Percentiles rank a stretch among this genome's conserved stretches.
These are phyloP conservation scores for Bombus breviceps DNA, from an alignment of 1,140 invertebrate species.

Conservation along the genomic window DNA sequence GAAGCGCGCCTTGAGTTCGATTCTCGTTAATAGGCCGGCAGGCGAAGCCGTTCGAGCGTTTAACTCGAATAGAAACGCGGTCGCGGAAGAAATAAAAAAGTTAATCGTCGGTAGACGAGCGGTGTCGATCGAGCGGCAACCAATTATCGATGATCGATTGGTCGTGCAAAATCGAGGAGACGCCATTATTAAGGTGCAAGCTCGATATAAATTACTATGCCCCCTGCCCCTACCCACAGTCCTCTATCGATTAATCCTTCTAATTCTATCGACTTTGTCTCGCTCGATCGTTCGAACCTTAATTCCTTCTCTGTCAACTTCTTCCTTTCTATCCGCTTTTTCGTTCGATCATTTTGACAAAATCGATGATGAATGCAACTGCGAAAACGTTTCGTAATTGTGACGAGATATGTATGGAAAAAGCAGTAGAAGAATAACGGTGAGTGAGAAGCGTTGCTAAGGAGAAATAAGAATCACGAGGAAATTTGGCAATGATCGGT, in stretches of 20 bases:
- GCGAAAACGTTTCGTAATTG: neutral
- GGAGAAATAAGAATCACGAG: neutral
- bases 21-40: constrained; percentile 40
- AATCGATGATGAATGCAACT: neutral
- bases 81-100: neutral
- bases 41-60: constrained; percentile 24
- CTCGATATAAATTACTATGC: constrained; percentile 3
- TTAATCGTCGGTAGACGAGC: constrained; percentile 10
- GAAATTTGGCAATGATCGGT: neutral
- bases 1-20: constrained; percentile 34
- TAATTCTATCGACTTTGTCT: constrained; percentile 14
- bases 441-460: neutral
- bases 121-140: constrained; percentile 32
- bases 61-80: constrained; percentile 36
- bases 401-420: neutral
- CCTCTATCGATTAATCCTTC: constrained; percentile 11
- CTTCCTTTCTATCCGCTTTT: neutral
- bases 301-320: too few relatives aligned
- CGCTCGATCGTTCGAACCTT: neutral
- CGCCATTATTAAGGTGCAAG: neutral
- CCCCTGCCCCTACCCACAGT: neutral
- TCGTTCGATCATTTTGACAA: neutral
- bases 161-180: constrained; percentile 25
- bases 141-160: constrained; percentile 53
- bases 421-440: neutral